Base-by-base conservation (phyloP, 2,113 vertebrate genomes). In the Chamaetylas fuelleborni region DNA sequence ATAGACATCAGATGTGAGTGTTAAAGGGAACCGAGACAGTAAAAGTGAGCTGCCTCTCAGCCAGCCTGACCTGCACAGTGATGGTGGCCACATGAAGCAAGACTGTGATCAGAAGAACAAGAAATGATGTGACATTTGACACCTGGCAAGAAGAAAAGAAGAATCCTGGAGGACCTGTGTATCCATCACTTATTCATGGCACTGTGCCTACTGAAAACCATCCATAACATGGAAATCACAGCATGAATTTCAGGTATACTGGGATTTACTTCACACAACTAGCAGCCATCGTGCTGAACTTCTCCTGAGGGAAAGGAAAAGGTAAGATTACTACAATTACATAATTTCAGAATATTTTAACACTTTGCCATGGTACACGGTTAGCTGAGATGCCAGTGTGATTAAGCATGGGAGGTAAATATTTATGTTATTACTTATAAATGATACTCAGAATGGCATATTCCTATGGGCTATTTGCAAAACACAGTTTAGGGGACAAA, bases 231-330 rank as follows among this genome's bases (percentile, higher is more conserved):
- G 18, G 61, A 92, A 81, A 31, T 16, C 67, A 36, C 70, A 79
- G 57, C 61, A 11, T 11, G 31, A 70, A 42, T 82, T 69, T 62
- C 38, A 54, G 50, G 34, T 65, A 31, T 42, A 23, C 7, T 18
- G 12, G 81, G 61, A 86, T 64, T 56, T 60, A 85, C 31, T 64
- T 33, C 77, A 71, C 0, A 2, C 51, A 86, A 92, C 45, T 54
- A 60, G 28, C n/a, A 53, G 29, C 31, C 58, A 60, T 36, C 3
- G 0, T n/a, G 47, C 58, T 56, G 51, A 90, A 34, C 70, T 57
- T 71, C 85, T 88, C 74, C 78, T 4, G 24, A 65, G 40, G 57
- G 93, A 89, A 65, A 72, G n/a, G 26, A 90, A 94, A 94, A 96
- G 94, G 95, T 95, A 94, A 89, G 81, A 94, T 47, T 45, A 88